Evolutionary conservation across 2,888 invertebrate genomes (phyloP), one percentile per base, ranked within the genome.

Genomic region (Lasioglossum marginatum): DNA sequence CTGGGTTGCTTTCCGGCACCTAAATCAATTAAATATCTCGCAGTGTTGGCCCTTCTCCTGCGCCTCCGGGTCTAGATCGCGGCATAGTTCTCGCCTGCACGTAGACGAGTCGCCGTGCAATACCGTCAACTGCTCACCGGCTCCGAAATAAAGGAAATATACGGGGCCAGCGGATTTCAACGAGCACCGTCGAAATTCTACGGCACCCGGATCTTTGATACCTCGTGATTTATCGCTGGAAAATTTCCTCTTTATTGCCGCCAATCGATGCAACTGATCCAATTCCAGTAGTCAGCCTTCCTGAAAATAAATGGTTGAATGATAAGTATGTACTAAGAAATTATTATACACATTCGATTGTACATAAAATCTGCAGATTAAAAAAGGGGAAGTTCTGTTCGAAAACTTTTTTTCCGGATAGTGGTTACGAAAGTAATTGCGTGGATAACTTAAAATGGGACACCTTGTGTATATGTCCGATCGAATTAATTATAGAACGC

Each of bases 1-100:
- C 90, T 81, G 83, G 86, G 78, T 86, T 83, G 86, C 77, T 71
- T 74, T 72, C 82, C 75, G 86, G 34, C 90, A 89, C 92, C 91
- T 91, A 90, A 92, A 93, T 93, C 93, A 93, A 93, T 93, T 93
- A 93, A 93, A 93, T 93, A 92, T 93, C 92, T 92, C 87, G 82
- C 82, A 79, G 75, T 82, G 83, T 74, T 83, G 77, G 79, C 77
- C 76, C 57, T 85, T 82, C 81, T 52, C 52, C 52, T 52, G 60
- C 31, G 19, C 27, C 23, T 34, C 16, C 70, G 40, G 23, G 19
- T 37, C 48, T 45, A 48, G 14, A 16, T 19, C 16, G 63, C 63
- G 31, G 66, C 63, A 74, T 86, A 66, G 71, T 85, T 82, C 74
- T 60, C 86, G 63, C 57, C 66, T 31, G 63, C 75, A 78, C 27